A percentile compares a stretch with the other conserved stretches of the same genome.
phyloP scores from a whole-genome alignment of 2,888 invertebrate genomes.

The Latrodectus hesperus region DNA sequence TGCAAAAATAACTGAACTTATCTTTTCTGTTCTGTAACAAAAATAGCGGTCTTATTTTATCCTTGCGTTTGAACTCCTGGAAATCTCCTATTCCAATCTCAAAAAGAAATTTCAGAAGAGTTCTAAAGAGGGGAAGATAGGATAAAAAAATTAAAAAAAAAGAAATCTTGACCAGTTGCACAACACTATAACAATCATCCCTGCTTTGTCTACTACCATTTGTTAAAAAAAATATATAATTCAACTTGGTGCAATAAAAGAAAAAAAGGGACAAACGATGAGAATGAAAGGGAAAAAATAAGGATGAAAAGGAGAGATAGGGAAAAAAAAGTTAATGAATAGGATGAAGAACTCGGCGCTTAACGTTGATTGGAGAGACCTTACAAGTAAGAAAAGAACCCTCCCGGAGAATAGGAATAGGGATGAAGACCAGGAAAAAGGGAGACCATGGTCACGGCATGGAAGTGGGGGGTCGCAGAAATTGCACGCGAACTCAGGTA shows the following conservation, averaged over 20 bases:
- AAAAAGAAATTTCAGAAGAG: background rate
- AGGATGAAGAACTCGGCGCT: slow-evolving; percentile 52
- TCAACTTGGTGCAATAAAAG: background rate
- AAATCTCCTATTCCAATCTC: too few relatives aligned
- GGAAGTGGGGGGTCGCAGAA: background rate
- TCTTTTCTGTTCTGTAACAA: too few relatives aligned
- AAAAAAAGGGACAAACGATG: background rate
- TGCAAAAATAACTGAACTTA: too few relatives aligned
- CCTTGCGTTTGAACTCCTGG: too few relatives aligned
- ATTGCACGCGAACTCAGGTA: slow-evolving; percentile 45
- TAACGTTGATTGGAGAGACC: slow-evolving; percentile 52
- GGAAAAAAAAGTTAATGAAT: slow-evolving; percentile 45
- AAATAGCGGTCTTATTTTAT: too few relatives aligned
- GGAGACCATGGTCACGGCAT: slow-evolving; percentile 29
- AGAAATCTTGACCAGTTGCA: slow-evolving; percentile 14
- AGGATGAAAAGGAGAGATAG: background rate
- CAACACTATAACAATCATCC: slow-evolving; percentile 16
- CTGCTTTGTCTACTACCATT: background rate
- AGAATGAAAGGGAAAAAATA: slow-evolving; percentile 3
- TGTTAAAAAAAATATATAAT: background rate
- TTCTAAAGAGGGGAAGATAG: background rate
- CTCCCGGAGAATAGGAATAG: background rate
- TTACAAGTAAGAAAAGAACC: slow-evolving; percentile 33
- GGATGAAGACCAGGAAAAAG: background rate
- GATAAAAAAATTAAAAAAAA: background rate